Evolutionary conservation across 2,113 vertebrate species (phyloP).

Genomic region (Oryzias celebensis): DNA sequence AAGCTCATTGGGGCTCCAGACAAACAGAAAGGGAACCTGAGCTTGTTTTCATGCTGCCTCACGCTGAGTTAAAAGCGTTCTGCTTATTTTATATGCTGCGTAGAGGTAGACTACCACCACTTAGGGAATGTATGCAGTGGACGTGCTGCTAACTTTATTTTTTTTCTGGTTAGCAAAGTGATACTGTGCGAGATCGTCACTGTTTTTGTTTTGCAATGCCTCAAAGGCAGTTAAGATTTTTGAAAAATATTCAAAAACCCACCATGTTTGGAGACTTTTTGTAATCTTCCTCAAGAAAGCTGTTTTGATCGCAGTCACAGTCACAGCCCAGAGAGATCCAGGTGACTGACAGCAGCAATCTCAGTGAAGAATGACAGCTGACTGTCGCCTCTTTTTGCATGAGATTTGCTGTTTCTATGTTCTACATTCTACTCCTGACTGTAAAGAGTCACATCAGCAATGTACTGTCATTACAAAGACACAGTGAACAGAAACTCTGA

Average conservation of each 20-base stretch:
- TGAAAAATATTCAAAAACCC: too few species aligned
- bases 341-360: slow-evolving; percentile 1
- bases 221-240: background rate
- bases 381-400: slow-evolving; percentile 58
- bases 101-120: slow-evolving; percentile 34
- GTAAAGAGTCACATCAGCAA: slow-evolving; percentile 43
- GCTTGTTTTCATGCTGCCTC: slow-evolving; percentile 54
- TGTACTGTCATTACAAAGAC: slow-evolving; percentile 52
- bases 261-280: too few species aligned
- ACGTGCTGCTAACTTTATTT: slow-evolving; percentile 58
- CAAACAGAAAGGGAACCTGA: background rate
- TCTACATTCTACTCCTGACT: slow-evolving; percentile 40
- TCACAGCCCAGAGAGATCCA: background rate
- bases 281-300: too few species aligned
- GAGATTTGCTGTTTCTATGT: slow-evolving; percentile 42
- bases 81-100: slow-evolving; percentile 37
- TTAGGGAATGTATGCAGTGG: slow-evolving; percentile 62
- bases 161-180: slow-evolving; percentile 46
- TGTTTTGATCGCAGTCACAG: too few species aligned
- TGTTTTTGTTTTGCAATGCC: slow-evolving; percentile 24
- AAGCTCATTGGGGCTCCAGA: slow-evolving; percentile 5
- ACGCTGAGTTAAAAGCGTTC: slow-evolving; percentile 31
- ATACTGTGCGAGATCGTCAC: slow-evolving; percentile 50
- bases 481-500: slow-evolving; percentile 41
- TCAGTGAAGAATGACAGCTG: slow-evolving; percentile 40